Percentiles rank a stretch among this genome's conserved stretches.
phyloP scores from a whole-genome alignment of 2,113 vertebrate genomes.

The Nycticorax nycticorax region DNA sequence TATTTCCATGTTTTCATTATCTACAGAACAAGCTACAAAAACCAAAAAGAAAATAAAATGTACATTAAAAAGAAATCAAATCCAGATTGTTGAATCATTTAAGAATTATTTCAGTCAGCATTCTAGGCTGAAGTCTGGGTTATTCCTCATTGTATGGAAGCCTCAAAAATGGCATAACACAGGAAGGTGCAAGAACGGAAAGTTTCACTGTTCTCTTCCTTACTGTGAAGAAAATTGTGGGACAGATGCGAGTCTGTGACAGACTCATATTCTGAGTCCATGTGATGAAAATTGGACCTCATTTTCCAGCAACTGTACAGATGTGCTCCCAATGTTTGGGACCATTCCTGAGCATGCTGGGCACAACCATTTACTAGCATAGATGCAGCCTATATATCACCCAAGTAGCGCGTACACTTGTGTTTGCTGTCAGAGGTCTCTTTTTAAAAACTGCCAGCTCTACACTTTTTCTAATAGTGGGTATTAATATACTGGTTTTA shows the following conservation, averaged over 20 bases:
- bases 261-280: neutral
- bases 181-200: neutral
- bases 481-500: neutral
- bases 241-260: neutral
- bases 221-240: neutral
- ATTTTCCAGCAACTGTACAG: neutral
- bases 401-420: accelerated
- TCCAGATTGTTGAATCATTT: neutral
- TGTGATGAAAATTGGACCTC: neutral
- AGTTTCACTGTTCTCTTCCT: neutral
- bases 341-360: neutral
- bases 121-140: neutral
- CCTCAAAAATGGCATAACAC: neutral
- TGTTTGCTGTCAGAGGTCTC: neutral
- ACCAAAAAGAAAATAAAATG: neutral
- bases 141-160: neutral
- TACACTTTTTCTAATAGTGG: neutral
- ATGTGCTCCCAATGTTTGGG: neutral
- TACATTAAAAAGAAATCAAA: neutral
- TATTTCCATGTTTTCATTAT: neutral
- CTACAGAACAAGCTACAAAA: neutral
- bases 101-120: neutral
- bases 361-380: neutral
- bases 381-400: neutral
- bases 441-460: neutral